These are phyloP conservation scores for Solenodon paradoxus DNA, from an alignment of 2,113 vertebrate species.

Conservation along the genomic window DNA sequence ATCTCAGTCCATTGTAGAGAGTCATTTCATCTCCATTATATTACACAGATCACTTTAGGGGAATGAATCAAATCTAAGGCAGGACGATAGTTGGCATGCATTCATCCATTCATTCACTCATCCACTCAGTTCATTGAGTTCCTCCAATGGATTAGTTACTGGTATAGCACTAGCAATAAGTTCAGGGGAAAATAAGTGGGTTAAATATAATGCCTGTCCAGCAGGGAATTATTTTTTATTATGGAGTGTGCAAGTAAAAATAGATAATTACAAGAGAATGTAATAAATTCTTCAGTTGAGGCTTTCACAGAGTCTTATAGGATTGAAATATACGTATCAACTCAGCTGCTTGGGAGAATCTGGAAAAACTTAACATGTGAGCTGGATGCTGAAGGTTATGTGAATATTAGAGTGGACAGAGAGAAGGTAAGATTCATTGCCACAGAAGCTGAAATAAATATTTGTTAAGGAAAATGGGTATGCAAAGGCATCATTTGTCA, in stretches of 20 bases:
- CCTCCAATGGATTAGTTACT: neutral
- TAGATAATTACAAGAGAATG: neutral
- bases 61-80: neutral
- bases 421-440: neutral
- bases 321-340: neutral
- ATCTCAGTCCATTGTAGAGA: neutral
- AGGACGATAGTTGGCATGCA: neutral
- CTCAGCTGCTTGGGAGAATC: neutral
- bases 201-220: neutral
- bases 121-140: neutral
- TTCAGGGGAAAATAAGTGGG: neutral
- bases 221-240: neutral
- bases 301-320: neutral
- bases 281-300: neutral
- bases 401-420: conserved; percentile 1
- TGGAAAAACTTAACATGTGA: neutral
- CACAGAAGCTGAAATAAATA: conserved; percentile 33
- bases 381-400: neutral
- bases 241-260: neutral
- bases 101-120: neutral
- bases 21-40: neutral
- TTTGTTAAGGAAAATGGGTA: conserved; percentile 7
- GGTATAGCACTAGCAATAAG: neutral
- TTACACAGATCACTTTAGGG: neutral
- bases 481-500: neutral